A percentile compares a stretch with the other conserved stretches of the same genome.
Conservation (phyloP, 2,888 invertebrate species). For the Zaprionus obscuricornis region DNA sequence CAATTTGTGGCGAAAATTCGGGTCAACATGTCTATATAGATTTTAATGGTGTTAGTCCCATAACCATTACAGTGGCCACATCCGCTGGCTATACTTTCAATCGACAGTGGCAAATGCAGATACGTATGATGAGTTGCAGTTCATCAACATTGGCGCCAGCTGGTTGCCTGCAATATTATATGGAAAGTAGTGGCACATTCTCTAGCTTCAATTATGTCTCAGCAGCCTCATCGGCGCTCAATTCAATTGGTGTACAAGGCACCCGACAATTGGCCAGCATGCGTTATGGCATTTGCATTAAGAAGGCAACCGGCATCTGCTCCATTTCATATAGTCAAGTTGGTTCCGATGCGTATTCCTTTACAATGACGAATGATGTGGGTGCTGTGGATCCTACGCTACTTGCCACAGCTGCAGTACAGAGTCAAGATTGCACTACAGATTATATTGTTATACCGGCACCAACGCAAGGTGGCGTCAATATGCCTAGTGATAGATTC, state of each 20-base stretch:
- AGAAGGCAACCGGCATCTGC: conserved; percentile 89
- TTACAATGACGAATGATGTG: conserved; percentile 89
- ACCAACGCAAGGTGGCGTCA: conserved; percentile 84
- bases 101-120: conserved; percentile 90
- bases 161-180: conserved; percentile 91
- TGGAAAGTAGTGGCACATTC: conserved; percentile 86
- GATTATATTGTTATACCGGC: conserved; percentile 91
- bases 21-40: conserved; percentile 91
- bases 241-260: conserved; percentile 85
- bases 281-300: conserved; percentile 91
- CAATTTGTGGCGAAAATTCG: conserved; percentile 91
- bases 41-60: conserved; percentile 88
- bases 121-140: conserved; percentile 89
- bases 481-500: conserved; percentile 87
- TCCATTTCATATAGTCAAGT: conserved; percentile 88
- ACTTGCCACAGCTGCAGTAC: conserved; percentile 86
- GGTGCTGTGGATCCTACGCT: conserved; percentile 86
- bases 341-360: conserved; percentile 85
- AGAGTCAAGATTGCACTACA: conserved; percentile 86
- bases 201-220: conserved; percentile 91
- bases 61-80: conserved; percentile 88
- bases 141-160: conserved; percentile 89
- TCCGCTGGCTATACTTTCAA: conserved; percentile 86
- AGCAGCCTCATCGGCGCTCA: conserved; percentile 85
- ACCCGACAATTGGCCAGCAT: conserved; percentile 89